phyloP scores from a whole-genome alignment of 2,113 vertebrate species.

The Chaetops frenatus region DNA sequence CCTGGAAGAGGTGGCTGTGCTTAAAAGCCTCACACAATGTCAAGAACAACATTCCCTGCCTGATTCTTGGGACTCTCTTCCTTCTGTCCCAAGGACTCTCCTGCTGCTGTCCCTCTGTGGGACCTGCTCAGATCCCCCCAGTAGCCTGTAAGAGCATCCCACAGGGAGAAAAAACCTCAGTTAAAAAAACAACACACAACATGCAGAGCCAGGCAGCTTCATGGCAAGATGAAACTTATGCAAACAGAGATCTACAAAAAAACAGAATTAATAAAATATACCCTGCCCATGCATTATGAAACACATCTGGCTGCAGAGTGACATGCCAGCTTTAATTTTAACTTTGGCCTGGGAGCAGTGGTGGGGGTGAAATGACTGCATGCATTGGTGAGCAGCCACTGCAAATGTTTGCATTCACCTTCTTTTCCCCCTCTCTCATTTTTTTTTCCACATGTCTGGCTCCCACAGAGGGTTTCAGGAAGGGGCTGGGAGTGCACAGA shows the following conservation, averaged over 20 bases:
- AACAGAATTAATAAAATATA: conserved; percentile 41
- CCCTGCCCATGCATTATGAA: conserved; percentile 44
- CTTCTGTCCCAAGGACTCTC: background rate
- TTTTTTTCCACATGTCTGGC: background rate
- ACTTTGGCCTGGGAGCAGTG: background rate
- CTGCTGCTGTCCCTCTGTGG: background rate
- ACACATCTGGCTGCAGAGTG: conserved; percentile 29
- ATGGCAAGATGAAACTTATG: background rate
- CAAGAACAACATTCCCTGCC: background rate
- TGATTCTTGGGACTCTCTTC: background rate
- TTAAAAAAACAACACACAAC: background rate
- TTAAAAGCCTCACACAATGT: background rate
- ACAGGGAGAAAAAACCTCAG: background rate
- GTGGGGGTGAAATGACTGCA: background rate
- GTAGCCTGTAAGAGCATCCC: background rate
- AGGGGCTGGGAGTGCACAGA: background rate
- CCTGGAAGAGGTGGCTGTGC: background rate
- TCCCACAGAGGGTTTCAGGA: background rate
- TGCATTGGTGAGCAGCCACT: background rate
- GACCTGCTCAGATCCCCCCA: background rate
- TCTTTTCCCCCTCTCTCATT: background rate
- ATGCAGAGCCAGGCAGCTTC: background rate
- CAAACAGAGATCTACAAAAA: conserved; percentile 3
- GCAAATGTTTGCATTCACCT: background rate
- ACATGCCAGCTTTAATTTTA: conserved; percentile 9